Evolutionary conservation across 2,888 invertebrate species (phyloP), one percentile per base, ranked within the genome.

Genomic region (Lycocerus yunnanus): DNA sequence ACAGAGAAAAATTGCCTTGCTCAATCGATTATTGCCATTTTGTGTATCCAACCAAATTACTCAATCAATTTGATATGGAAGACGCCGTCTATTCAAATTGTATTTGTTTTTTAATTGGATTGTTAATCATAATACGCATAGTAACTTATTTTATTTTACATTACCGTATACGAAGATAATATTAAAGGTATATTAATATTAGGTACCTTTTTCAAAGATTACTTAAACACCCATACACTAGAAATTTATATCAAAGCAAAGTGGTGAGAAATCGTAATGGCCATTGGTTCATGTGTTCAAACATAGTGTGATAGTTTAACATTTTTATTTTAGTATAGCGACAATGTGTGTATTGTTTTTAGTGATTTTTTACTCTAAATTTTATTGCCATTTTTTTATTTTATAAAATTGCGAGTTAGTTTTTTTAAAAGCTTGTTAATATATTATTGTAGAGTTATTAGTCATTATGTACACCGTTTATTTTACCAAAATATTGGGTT

Each of bases 1-100:
- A 93, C 80, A 89, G 97, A 0, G 90, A 89, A 1, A 92, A 92
- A 78, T 87, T 98, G 74, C 89, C 90, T 1, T 97, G 97, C 84
- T 90, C 91, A 0, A 90, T 90, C 15, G 88, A 92, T 0, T 96
- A 94, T 84, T 97, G 96, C 82, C 93, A 94, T 83, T 93, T 92
- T 83, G 87, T 89, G 11, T 88, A 90, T 70, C 95, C 96, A 0
- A 87, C 88, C 68, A 91, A 92, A 80, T 92, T 98, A 78, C 88
- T 98, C n/a, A 89, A 91, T 78, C 91, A 93, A 75, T 88, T 94
- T 81, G 95, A 93, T 84, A 91, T 95, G 90, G 85, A 88, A 0
- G 84, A 90, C 66, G 92, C 93, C 13, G 89, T 89, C 75, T 95
- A 94, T 85, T 89, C 90, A 80, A 83, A 90, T 16, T 93, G 93